Evolutionary conservation across 2,797 vertebrate genomes (phyloP), one percentile per base, ranked within the genome.

Genomic region (Pipistrellus pygmaeus): DNA sequence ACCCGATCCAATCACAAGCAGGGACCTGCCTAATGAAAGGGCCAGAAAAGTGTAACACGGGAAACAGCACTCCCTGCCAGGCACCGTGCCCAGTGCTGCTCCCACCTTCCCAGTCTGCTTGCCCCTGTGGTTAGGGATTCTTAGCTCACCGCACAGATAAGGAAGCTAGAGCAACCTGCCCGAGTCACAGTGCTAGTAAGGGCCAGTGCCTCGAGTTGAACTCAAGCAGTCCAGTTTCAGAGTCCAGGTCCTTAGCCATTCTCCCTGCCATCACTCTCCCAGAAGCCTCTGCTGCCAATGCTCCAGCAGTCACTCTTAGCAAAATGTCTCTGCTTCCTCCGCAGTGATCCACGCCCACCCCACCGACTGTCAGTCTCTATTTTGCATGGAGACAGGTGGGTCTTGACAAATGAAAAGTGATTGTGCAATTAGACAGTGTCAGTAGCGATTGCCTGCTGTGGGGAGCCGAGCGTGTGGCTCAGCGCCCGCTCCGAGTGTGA

Each of bases 401-500:
- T 87, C 96, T 91, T 95, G 96, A 96, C 95, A 95, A 92, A 94
- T 86, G 84, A 73, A 85, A 95, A 77, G 71, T 17, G 83, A 80
- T 32, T 32, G 80, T 93, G 25, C 84, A 72, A 80, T 93, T 76
- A 87, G 78, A 71, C 51, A 20, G 64, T 76, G 66, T 62, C 92
- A 48, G 53, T 6, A 90, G 81, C 1, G 13, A 82, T 72, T 51
- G 64, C 57, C 64, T 90, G 83, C 44, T 25, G 2, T 5, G 20
- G 55, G 23, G 73, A 88, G 80, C 51, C 0, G 60, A 64, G 48
- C 2, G 4, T 78, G 83, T 69, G 75, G 91, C 77, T 95, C 38
- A 51, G 92, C 0, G 23, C 84, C 85, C 0, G 75, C 85, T 72
- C 38, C 12, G 8, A 46, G 51, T 18, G 13, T 87, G 78, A 92